Conservation (phyloP, 2,888 invertebrate genomes). For the Tipula lateralis region DNA sequence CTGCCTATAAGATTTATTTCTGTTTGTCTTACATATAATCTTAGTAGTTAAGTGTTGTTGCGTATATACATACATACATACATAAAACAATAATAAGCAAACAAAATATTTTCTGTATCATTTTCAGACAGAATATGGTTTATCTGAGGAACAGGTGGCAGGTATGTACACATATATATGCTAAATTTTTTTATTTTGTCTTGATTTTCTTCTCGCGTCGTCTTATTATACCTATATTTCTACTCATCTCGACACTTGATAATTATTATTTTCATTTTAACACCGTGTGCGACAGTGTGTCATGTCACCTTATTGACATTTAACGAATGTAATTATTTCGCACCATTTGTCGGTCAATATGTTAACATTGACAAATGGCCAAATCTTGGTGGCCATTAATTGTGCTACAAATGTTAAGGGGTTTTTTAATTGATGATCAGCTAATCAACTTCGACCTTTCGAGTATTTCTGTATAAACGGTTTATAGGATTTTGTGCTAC, state of each 20-base stretch:
- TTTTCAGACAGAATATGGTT: constrained; percentile 78
- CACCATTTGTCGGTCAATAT: neutral
- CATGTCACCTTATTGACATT: neutral
- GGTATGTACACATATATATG: constrained; percentile 66
- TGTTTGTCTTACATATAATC: neutral
- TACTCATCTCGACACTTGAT: neutral
- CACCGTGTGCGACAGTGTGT: neutral
- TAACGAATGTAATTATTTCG: neutral
- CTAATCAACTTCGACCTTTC: neutral
- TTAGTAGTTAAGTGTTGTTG: neutral
- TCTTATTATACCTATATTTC: neutral
- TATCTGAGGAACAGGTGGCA: constrained; percentile 84
- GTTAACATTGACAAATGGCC: neutral
- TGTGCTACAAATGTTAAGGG: neutral
- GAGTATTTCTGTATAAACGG: too few relatives aligned
- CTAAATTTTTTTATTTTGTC: neutral
- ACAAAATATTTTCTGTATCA: constrained; percentile 38
- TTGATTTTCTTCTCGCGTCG: neutral
- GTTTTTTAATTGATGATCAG: neutral
- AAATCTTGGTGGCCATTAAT: neutral
- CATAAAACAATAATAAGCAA: neutral
- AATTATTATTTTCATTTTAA: neutral
- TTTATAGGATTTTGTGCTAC: too few relatives aligned
- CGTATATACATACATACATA: too few relatives aligned
- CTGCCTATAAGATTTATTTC: neutral